These are phyloP conservation scores for Pinctada fucata DNA, from an alignment of 2,888 invertebrate genomes.

Conservation along the genomic window DNA sequence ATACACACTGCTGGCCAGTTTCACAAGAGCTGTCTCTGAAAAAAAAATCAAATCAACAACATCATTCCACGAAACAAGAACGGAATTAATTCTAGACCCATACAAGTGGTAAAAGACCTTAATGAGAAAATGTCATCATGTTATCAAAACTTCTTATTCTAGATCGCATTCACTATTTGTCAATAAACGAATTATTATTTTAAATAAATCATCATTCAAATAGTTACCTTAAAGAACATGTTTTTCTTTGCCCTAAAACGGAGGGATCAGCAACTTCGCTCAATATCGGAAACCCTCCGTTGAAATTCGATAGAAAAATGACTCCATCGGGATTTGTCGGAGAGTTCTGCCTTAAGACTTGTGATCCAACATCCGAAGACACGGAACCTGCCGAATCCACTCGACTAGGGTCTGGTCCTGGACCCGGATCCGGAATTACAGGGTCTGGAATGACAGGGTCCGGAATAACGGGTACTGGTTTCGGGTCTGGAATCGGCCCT, in stretches of 20 bases:
- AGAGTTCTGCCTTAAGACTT: not conserved
- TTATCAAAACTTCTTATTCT: too few species aligned
- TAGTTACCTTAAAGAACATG: not conserved
- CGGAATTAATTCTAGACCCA: not conserved
- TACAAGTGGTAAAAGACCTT: not conserved
- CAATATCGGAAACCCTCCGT: not conserved
- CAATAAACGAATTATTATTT: not conserved
- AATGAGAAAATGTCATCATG: too few species aligned
- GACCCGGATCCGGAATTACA: not conserved
- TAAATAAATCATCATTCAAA: not conserved
- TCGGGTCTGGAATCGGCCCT: not conserved
- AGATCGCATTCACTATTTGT: too few species aligned
- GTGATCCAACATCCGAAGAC: not conserved
- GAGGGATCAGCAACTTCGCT: not conserved
- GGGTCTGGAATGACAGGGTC: not conserved
- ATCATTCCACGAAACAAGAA: not conserved
- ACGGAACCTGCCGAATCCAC: not conserved
- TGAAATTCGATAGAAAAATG: not conserved
- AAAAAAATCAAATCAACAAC: not conserved
- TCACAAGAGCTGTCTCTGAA: slow-evolving; percentile 18
- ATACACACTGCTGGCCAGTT: slow-evolving; percentile 25
- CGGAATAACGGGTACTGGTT: not conserved
- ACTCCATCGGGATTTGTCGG: not conserved
- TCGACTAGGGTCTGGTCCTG: not conserved
- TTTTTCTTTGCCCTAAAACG: not conserved